phyloP scores from a whole-genome alignment of 2,888 invertebrate species.

The Pocota personata region DNA sequence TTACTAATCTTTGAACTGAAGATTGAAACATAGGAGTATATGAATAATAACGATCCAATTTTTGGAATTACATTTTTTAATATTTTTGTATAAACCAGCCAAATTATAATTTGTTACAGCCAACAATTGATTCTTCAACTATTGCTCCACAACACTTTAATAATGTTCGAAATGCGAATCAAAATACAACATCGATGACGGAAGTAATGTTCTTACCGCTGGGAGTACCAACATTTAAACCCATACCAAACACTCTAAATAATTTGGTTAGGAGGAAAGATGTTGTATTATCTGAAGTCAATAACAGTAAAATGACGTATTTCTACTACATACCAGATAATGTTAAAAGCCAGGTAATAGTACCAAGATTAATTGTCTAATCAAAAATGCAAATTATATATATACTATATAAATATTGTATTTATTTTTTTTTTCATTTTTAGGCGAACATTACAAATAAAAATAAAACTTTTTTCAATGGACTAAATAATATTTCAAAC shows the following conservation, averaged over 20 bases:
- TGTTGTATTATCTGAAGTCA: neutral
- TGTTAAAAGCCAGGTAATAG: neutral
- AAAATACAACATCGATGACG: constrained; percentile 79
- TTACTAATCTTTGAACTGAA: no score
- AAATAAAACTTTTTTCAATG: neutral
- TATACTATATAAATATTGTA: no score
- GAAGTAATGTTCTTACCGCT: constrained; percentile 85
- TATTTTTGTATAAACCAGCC: no score
- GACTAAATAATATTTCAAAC: neutral
- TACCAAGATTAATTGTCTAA: no score
- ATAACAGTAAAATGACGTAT: neutral
- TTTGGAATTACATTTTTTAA: no score
- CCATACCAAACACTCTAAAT: constrained; percentile 84
- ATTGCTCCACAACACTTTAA: constrained; percentile 35
- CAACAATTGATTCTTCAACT: neutral
- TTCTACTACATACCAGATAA: neutral
- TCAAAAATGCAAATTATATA: no score
- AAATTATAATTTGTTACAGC: neutral
- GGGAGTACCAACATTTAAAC: constrained; percentile 91
- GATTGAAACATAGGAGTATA: no score
- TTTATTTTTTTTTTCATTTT: neutral
- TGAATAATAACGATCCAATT: no score
- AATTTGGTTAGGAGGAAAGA: constrained; percentile 19
- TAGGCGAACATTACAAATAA: neutral
- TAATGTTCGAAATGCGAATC: constrained; percentile 61